These are phyloP conservation scores for Tetrao urogallus DNA, from an alignment of 2,113 vertebrate genomes.

Conservation along the genomic window DNA sequence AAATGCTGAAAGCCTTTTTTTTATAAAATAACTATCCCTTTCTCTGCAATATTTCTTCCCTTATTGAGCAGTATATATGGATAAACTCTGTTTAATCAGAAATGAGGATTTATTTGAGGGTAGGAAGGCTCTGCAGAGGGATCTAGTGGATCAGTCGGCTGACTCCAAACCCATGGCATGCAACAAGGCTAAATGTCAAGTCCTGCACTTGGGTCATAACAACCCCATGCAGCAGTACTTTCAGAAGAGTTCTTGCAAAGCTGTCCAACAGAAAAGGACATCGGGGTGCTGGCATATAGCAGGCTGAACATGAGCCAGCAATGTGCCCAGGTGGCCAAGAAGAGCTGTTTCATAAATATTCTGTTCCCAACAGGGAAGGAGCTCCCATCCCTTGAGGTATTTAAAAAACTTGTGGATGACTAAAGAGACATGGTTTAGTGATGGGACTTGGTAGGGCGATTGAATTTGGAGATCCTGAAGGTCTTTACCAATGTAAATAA, in stretches of 20 bases:
- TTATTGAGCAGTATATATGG: fast-evolving
- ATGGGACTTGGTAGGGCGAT: background rate
- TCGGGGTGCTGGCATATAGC: background rate
- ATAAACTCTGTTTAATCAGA: background rate
- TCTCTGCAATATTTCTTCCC: background rate
- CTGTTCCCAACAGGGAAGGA: background rate
- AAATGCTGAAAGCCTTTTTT: background rate
- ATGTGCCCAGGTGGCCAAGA: background rate
- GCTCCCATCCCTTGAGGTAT: background rate
- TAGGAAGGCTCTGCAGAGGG: background rate
- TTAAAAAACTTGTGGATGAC: background rate
- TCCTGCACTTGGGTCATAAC: background rate
- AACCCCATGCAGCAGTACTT: background rate
- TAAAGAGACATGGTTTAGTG: background rate
- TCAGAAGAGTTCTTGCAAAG: background rate
- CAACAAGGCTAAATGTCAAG: background rate
- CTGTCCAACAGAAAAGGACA: background rate
- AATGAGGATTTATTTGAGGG: background rate
- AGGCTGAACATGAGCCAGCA: background rate
- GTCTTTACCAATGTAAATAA: background rate
- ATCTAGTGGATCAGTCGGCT: background rate
- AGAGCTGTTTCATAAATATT: background rate
- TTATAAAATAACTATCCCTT: background rate
- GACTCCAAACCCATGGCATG: background rate
- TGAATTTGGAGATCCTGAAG: background rate